Conservation (phyloP, 2,888 invertebrate genomes). For the Rugalucina vietnamica region DNA sequence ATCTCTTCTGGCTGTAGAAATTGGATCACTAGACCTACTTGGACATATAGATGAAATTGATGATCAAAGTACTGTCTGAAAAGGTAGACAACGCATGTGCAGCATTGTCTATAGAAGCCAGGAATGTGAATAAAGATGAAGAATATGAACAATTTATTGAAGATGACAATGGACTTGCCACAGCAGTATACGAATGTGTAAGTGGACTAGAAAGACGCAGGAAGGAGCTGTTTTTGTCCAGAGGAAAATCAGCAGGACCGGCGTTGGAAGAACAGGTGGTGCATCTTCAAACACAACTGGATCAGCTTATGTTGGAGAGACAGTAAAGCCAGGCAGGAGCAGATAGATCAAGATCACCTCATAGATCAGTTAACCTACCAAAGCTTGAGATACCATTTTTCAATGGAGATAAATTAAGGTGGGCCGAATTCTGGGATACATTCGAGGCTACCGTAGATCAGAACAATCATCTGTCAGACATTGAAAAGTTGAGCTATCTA, state of each 20-base stretch:
- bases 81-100: not conserved
- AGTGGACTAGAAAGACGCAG: not conserved
- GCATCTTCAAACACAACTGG: not conserved
- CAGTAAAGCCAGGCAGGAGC: not conserved
- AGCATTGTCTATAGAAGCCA: not conserved
- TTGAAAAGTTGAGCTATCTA: not conserved
- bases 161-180: not conserved
- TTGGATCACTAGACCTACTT: not conserved
- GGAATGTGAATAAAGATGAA: not conserved
- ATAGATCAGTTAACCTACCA: too few species aligned
- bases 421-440: too few species aligned
- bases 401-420: not conserved
- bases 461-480: not conserved
- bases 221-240: not conserved
- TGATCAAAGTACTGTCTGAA: not conserved
- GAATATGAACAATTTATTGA: slow-evolving; percentile 7
- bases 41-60: not conserved
- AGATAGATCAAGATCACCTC: too few species aligned
- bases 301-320: not conserved
- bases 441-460: not conserved
- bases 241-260: not conserved
- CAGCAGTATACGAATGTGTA: not conserved
- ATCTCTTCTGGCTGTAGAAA: not conserved
- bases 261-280: not conserved
- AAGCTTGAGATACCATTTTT: too few species aligned